These are phyloP conservation scores for Onychorhynchus coronatus DNA, from an alignment of 2,113 vertebrate species.

Conservation along the genomic window DNA sequence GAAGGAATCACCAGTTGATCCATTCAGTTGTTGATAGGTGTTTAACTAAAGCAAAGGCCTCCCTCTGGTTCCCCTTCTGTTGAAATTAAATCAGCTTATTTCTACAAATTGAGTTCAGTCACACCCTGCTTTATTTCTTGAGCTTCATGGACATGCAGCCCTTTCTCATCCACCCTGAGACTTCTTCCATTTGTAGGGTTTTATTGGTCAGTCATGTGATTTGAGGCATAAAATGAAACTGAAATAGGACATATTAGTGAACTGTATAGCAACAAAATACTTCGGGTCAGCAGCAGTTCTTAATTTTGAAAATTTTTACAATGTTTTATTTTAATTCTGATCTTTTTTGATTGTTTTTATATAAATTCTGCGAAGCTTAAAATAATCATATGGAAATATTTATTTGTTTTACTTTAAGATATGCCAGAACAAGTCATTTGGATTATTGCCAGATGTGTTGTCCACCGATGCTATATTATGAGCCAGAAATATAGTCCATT, in stretches of 20 bases:
- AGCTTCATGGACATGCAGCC: fast-evolving
- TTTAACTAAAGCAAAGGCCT: not conserved
- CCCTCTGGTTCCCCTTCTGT: not conserved
- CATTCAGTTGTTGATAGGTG: not conserved
- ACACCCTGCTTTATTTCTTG: not conserved
- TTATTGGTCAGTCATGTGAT: not conserved
- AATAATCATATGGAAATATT: not conserved
- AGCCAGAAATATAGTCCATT: not conserved
- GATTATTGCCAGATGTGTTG: not conserved
- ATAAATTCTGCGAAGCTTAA: not conserved
- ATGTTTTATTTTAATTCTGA: not conserved
- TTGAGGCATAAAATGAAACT: not conserved
- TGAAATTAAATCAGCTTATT: not conserved
- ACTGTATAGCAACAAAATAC: not conserved
- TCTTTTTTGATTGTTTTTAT: not conserved
- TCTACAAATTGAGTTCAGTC: not conserved
- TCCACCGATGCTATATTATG: not conserved
- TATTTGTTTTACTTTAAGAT: not conserved
- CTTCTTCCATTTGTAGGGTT: not conserved
- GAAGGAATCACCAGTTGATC: not conserved
- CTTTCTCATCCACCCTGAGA: not conserved
- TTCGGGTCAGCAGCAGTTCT: not conserved
- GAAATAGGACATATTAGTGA: not conserved
- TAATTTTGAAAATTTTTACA: not conserved
- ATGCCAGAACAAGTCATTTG: not conserved